Base-by-base conservation (phyloP, 2,888 invertebrate species). In the Ptycholaimellus sp. region DNA sequence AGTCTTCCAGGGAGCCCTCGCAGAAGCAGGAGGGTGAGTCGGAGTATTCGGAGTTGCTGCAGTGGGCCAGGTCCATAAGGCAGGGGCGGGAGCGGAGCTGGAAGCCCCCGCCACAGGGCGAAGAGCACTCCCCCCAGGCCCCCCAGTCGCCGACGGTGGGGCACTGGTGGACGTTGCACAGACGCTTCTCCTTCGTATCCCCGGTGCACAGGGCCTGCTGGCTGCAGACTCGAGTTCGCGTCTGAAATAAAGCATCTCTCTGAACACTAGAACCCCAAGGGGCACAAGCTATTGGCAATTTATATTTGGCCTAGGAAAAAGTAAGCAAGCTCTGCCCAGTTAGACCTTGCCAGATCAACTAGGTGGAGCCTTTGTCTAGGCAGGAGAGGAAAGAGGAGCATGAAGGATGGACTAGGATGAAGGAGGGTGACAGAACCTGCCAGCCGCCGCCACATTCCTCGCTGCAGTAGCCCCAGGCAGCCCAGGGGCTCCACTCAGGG, bases 101-200 rank as follows among this genome's bases (percentile, higher is more conserved):
- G 14, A 20, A 6, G 4, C 33, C 33, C 6, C 33, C 33, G 33
- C 14, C 33, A 14, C 33, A 33, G 33, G 7, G 19, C 6, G 33
- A 20, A 14, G 9, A 9, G 22, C 33, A 33, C 22, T 20, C 21
- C 3, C 21, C 20, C 33, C 33, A 33, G 3, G 17, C 33, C 3
- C 6, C 4, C 33, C 33, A 33, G 3, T 33, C 33, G 5, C 22
- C 33, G 14, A 33, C n/a, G 9, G 13, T 6, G 4, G 33, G 33
- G 14, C 33, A 33, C 22, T 16, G n/a, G 22, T 33, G 33, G 13
- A 21, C 33, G 16, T 21, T 33, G 33, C 33, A 33, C 3, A 33
- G 11, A 5, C 20, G 3, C 20, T 21, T 21, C 13, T 33, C 33
- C 13, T n/a, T 16, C 11, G 20, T 22, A 19, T 33, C 20, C 3